Evolutionary conservation across 2,113 vertebrate species (phyloP), one percentile per base, ranked within the genome.

Genomic region (Spea multiplicata): DNA sequence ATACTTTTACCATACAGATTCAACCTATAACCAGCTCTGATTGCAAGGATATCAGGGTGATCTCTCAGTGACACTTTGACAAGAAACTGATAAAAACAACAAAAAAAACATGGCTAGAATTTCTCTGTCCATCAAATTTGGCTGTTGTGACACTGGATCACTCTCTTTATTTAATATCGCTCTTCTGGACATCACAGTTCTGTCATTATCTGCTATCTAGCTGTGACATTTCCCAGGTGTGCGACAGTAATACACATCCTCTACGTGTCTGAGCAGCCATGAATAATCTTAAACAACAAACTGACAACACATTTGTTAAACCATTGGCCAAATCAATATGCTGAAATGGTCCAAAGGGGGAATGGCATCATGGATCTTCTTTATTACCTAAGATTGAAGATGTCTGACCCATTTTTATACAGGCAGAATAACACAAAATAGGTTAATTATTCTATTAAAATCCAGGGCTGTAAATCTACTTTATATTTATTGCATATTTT

Each of bases 141-240:
- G 14, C 49, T 59, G 44, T 13, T 14, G 14, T 45, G 16, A 17
- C 13, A 49, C 46, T 5, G 65, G 14, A n/a, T 52, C 49, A 50
- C 30, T 64, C 62, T 44, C 76, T 47, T 72, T 78, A 72, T 79
- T 72, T 79, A 79, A 79, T 73, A 79, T 73, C 13, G 57, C 30
- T 66, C 8, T 70, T 44, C n/a, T 57, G 77, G 77, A 71, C 69
- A 67, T 57, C 30, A 30, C 30, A 30, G 30, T 30, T 30, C 64
- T 79, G 70, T 73, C 61, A 79, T n/a, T 30, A 7, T 73, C 30
- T 45, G 48, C 5, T 10, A 46, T 44, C 9, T 66, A 17, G 44
- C 53, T 5, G 47, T 45, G 70, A 62, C 62, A 55, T 17, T 17
- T 66, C 50, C 71, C 50, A 73, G 77, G 77, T 66, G 73, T 49